Evolutionary conservation across 1,140 invertebrate species (phyloP), one percentile per base, ranked within the genome.

Genomic region (Contarinia nasturtii): DNA sequence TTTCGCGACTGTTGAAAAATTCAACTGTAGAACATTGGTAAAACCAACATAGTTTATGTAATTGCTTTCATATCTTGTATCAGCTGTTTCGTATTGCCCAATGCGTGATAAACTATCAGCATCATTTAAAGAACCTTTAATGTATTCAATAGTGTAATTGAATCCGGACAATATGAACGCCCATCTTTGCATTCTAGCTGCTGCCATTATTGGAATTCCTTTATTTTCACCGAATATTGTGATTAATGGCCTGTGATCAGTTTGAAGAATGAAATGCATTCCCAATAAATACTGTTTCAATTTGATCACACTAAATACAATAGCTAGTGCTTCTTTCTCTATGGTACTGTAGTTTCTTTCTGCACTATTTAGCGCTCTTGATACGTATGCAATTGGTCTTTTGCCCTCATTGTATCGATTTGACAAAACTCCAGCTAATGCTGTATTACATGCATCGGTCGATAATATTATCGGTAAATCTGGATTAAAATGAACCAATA

Each of bases 221-320:
- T 56, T 53, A 46, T 63, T 54, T 36, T 55, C 21, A 4, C 54
- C 55, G 49, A 72, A 69, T 47, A 73, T 60, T 14, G 55, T 52
- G 11, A 57, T 51, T 7, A 76, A 50, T 1, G 71, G 70, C 48
- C 67, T 59, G 49, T 72, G 67, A 48, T 74, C 72, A 1, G 67
- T 71, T 36, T 56, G 49, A 14, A 73, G 49, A 7, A 54, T 56
- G 57, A 75, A 76, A 15, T 57, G 43, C 15, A 59, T 50, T 27
- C 73, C 72, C 52, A 58, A 65, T 3, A 78, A 44, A 52, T 68
- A 76, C 33, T 68, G 52, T 33, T 71, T 59, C 55, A 75, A 75
- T 53, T 68, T 68, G 48, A 63, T 61, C 5, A 76, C 59, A 4
- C 61, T 64, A 53, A 58, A 75, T 1, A 73, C 49, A 11, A 76